Base-by-base conservation (phyloP, 2,113 vertebrate species). In the Tachuris rubrigastra region DNA sequence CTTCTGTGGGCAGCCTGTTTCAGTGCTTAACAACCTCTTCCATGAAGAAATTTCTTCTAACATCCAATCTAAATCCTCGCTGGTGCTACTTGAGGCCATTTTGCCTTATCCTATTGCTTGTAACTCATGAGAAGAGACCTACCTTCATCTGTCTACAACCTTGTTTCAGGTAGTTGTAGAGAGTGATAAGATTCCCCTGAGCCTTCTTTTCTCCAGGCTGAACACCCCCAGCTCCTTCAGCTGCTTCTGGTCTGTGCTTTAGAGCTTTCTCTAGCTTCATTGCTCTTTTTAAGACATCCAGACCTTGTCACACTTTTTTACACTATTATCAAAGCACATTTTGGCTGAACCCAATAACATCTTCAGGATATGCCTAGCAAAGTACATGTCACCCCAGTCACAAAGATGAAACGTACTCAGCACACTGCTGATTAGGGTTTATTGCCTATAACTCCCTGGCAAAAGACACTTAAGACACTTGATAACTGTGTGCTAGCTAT, bases 401-500 rank as follows among this genome's bases (percentile, higher is more conserved):
- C 44, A 72, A 19, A 52, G 25, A 33, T 17, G 44, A 71, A 66
- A 33, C 3, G 19, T 39, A 33, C 23, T 28, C 19, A 67, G 49
- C 23, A 37, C 19, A 23, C 4, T 13, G 66, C 11, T 75, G 62
- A n/a, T 28, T 7, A 68, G 47, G 1, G 50, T 59, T 71, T 69
- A 55, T 2, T 89, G 39, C 44, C 49, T 55, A 7, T 11, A 46
- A 69, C 0, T 0, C 7, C 14, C 18, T 5, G 8, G 14, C 15
- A 67, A 56, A 46, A 59, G 62, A 39, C 59, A 62, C 14, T 81
- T 14, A 28, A 16, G 30, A 41, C 31, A 23, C 10, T 23, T 47
- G 20, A 5, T 37, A 50, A 62, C 21, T 67, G 37, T 17, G 12
- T 39, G 30, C 14, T 39, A 14, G 33, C 35, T 65, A 33, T 49